Evolutionary conservation across 2,888 invertebrate genomes (phyloP), one percentile per base, ranked within the genome.

Genomic region (Drosophila engyochracea): DNA sequence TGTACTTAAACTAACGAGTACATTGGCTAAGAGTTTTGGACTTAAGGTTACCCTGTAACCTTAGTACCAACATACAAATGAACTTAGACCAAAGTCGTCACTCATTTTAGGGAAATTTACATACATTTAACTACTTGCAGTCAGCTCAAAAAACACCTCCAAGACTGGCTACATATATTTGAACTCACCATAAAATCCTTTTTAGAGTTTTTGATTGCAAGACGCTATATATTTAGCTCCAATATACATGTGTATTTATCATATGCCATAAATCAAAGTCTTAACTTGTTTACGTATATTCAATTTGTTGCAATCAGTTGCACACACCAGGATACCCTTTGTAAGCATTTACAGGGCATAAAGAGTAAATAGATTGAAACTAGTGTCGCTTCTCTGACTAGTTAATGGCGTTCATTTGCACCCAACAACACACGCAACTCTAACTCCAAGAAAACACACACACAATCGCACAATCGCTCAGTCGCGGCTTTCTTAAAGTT

Each of bases 331-430:
- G 2, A n/a, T 54, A 35, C 54, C 22, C 22, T 25, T 33, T 22
- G 16, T 37, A 4, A 19, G 25, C 25, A 6, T 4, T 39, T 28
- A 6, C 19, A 57, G 57, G 39, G n/a, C 16, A 39, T 57, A 9
- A 10, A 71, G 76, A 83, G 86, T 86, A 82, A 81, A 90, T 82
- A 79, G 72, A 86, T 82, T 86, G 82, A 76, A 70, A 76, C 70
- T 69, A 61, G 31, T 70, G 28, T 52, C 63, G 51, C 65, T 66
- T 63, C 37, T 60, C 44, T 25, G 62, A 57, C 53, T 31, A 30
- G 35, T 73, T 89, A 75, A 81, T 89, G 79, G 68, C 79, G 63
- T 82, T 85, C 86, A 89, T 81, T 81, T 81, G 77, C 72, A 73
- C 70, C 39, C 63, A 33, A 33, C 57, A 49, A 41, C 47, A 39